These are phyloP conservation scores for Drosophila navojoa DNA, from an alignment of 1,140 invertebrate species.

Conservation along the genomic window DNA sequence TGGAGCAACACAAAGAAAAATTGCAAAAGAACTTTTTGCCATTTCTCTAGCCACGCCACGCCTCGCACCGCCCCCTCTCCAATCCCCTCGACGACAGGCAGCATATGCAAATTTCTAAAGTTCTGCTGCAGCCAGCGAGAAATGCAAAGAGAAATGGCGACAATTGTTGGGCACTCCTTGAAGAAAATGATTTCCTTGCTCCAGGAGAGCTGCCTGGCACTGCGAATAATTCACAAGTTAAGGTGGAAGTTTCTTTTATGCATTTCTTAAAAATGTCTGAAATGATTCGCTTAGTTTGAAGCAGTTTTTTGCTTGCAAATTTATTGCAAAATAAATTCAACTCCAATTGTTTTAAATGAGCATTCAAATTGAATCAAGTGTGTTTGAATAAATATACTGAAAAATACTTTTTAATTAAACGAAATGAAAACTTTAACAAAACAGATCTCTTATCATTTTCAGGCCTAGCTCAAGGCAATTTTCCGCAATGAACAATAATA, in stretches of 20 bases:
- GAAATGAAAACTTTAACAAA: too few relatives aligned
- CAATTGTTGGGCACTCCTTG: conserved; percentile 52
- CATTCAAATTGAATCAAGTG: neutral
- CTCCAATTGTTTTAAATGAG: neutral
- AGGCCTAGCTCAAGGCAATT: too few relatives aligned
- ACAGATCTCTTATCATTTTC: too few relatives aligned
- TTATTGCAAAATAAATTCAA: neutral
- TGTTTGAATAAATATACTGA: too few relatives aligned
- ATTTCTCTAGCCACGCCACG: neutral
- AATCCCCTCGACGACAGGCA: conserved; percentile 56
- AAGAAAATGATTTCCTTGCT: conserved; percentile 46
- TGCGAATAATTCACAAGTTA: conserved; percentile 31
- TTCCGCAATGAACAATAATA: too few relatives aligned
- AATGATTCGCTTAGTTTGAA: conserved; percentile 18
- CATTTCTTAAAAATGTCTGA: conserved; percentile 18
- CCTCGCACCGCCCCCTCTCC: neutral
- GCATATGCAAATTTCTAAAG: conserved; percentile 75
- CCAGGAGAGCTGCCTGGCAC: conserved; percentile 4
- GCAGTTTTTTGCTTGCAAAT: neutral
- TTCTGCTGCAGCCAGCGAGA: conserved; percentile 22
- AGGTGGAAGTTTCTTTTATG: conserved; percentile 29
- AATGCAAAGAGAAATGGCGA: conserved; percentile 43
- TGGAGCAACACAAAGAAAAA: conserved; percentile 60
- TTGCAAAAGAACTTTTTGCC: conserved; percentile 57
- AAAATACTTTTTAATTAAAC: too few relatives aligned